phyloP scores from a whole-genome alignment of 1,140 invertebrate species.

The Hestina assimilis region DNA sequence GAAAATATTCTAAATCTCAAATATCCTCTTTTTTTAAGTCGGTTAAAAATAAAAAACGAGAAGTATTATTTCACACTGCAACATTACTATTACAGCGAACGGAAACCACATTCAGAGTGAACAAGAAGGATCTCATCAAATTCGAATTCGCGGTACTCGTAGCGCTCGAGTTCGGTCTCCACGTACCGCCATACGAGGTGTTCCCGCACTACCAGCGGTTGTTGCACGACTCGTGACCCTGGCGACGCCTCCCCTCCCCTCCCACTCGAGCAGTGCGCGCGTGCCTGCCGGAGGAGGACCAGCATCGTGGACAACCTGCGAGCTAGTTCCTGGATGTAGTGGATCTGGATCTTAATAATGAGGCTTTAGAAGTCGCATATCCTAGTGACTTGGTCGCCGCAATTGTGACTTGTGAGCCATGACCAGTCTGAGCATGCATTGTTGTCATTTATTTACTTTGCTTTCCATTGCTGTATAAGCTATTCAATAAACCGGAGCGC shows the following conservation, averaged over 20 bases:
- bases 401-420: too few relatives aligned
- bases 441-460: too few relatives aligned
- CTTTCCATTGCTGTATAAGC: too few relatives aligned
- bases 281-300: slow-evolving; percentile 36
- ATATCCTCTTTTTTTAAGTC: neutral
- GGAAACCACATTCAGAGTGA: slow-evolving; percentile 93
- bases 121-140: slow-evolving; percentile 92
- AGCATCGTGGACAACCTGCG: slow-evolving; percentile 56
- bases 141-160: slow-evolving; percentile 97
- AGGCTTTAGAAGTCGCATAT: too few relatives aligned
- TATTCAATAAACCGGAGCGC: too few relatives aligned
- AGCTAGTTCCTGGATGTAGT: slow-evolving; percentile 39
- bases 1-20: too few relatives aligned
- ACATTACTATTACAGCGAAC: slow-evolving; percentile 22
- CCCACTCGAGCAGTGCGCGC: slow-evolving; percentile 38
- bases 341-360: too few relatives aligned
- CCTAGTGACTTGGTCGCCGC: too few relatives aligned
- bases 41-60: neutral
- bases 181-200: slow-evolving; percentile 93
- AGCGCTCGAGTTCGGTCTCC: slow-evolving; percentile 95
- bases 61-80: neutral
- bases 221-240: slow-evolving; percentile 89
- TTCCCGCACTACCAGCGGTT: slow-evolving; percentile 97
- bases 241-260: slow-evolving; percentile 42
- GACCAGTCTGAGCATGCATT: too few relatives aligned